These are phyloP conservation scores for Uloborus plumipes DNA, from an alignment of 2,888 invertebrate genomes.

Conservation along the genomic window DNA sequence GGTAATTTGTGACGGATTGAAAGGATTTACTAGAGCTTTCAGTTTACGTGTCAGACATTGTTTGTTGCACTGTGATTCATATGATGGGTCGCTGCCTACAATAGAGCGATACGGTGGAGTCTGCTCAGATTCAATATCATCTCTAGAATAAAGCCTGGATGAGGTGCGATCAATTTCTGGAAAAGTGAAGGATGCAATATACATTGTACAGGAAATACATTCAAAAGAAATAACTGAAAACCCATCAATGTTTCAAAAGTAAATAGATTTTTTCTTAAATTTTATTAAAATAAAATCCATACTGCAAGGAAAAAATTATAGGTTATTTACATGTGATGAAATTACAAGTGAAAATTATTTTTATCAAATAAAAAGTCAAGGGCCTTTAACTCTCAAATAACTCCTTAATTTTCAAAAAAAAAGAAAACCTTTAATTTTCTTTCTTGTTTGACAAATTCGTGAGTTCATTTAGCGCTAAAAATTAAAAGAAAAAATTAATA, in stretches of 20 bases:
- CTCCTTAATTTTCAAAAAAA: too few relatives aligned
- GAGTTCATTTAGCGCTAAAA: not conserved
- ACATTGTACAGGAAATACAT: not conserved
- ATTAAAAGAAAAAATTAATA: not conserved
- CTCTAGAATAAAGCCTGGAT: conserved; percentile 39
- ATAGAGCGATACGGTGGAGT: conserved; percentile 55
- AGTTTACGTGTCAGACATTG: conserved; percentile 47
- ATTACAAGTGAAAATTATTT: too few relatives aligned
- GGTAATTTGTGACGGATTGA: conserved; percentile 96
- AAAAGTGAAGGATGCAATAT: not conserved
- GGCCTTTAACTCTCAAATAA: too few relatives aligned
- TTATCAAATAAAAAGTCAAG: too few relatives aligned
- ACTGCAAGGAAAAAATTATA: not conserved
- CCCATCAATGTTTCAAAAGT: too few relatives aligned
- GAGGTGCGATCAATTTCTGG: conserved; percentile 38
- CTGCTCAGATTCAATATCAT: conserved; percentile 51
- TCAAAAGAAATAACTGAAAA: not conserved
- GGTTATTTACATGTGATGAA: too few relatives aligned
- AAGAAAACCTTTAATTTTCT: too few relatives aligned
- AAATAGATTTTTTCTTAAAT: not conserved
- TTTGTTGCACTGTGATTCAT: conserved; percentile 51
- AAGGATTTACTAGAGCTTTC: conserved; percentile 90
- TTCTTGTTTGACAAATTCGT: too few relatives aligned
- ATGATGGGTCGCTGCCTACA: conserved; percentile 67
- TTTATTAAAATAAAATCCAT: not conserved